A percentile compares a stretch with the other conserved stretches of the same genome.
These are phyloP conservation scores for Oreochromis tanganicae DNA, from an alignment of 2,113 vertebrate genomes.

Conservation along the genomic window DNA sequence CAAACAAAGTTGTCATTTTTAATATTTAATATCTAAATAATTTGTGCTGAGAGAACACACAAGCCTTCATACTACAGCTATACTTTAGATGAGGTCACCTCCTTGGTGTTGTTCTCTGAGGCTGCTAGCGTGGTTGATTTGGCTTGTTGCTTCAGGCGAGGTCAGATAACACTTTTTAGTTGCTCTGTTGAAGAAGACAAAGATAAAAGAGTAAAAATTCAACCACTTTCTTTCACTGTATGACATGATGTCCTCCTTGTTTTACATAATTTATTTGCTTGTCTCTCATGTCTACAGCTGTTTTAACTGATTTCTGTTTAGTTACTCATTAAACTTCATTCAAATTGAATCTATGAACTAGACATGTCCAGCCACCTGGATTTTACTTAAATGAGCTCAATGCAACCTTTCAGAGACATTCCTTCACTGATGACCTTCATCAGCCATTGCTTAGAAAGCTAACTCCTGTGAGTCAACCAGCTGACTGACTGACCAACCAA, in stretches of 20 bases:
- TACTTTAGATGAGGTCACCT: not conserved
- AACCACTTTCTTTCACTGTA: not conserved
- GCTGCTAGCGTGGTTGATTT: not conserved
- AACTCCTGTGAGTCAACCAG: too few species aligned
- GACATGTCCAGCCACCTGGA: too few species aligned
- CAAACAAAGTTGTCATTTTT: not conserved
- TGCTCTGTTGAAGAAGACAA: not conserved
- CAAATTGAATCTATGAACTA: too few species aligned
- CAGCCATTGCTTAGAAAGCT: too few species aligned
- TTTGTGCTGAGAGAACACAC: not conserved
- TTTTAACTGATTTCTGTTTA: too few species aligned
- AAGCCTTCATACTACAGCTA: not conserved
- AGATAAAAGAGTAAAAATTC: not conserved
- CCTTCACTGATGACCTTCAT: too few species aligned
- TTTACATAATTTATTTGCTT: too few species aligned
- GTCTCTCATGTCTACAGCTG: too few species aligned
- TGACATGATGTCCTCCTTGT: not conserved
- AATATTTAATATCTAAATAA: not conserved
- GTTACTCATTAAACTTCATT: too few species aligned
- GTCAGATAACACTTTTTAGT: not conserved
- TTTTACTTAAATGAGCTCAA: too few species aligned
- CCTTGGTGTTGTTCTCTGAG: not conserved
- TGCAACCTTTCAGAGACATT: too few species aligned
- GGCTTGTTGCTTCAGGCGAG: not conserved
- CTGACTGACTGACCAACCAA: too few species aligned